These are phyloP conservation scores for Ammospiza nelsoni DNA, from an alignment of 2,113 vertebrate genomes.

Conservation along the genomic window DNA sequence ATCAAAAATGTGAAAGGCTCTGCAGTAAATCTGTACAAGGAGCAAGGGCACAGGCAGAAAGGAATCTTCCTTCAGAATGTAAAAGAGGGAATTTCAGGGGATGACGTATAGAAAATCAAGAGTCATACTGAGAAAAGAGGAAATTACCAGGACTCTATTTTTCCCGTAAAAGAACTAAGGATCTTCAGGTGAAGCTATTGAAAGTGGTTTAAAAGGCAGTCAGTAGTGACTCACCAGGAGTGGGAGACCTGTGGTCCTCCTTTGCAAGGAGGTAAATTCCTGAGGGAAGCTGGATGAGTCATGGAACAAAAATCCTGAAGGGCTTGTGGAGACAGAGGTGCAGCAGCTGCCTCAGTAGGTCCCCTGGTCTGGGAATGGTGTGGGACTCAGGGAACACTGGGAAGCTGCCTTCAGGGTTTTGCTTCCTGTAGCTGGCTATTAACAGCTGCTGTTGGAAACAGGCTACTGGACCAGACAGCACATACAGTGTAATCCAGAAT, in stretches of 20 bases:
- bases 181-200: not conserved
- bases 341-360: not conserved
- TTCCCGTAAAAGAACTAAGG: not conserved
- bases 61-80: not conserved
- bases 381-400: not conserved
- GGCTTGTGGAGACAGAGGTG: not conserved
- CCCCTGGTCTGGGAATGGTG: not conserved
- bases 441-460: not conserved
- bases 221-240: not conserved
- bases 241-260: not conserved
- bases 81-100: not conserved
- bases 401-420: not conserved
- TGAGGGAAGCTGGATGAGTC: not conserved
- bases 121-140: not conserved
- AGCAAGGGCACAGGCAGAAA: not conserved
- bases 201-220: not conserved
- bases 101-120: not conserved
- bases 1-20: not conserved
- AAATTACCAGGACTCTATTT: not conserved
- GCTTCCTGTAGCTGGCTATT: not conserved
- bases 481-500: not conserved
- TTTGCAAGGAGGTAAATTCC: not conserved
- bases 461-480: not conserved
- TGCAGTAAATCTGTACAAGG: not conserved
- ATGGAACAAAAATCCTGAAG: not conserved